phyloP scores from a whole-genome alignment of 2,113 vertebrate species.

The Trogon melanurus region DNA sequence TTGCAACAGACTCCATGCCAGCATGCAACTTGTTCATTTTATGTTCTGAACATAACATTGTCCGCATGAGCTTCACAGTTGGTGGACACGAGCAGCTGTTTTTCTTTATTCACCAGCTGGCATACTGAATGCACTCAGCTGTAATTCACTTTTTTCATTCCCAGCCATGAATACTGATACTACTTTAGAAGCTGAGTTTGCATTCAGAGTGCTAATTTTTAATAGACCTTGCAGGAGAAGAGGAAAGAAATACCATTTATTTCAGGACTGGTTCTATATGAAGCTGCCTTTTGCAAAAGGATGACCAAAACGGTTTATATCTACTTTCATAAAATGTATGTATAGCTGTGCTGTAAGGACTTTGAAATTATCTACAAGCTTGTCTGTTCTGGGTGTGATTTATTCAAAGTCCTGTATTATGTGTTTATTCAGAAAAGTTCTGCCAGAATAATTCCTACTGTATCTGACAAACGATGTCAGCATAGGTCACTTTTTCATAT shows the following conservation, averaged over 20 bases:
- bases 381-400: not conserved
- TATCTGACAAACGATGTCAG: constrained; percentile 7
- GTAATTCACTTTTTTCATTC: constrained; percentile 5
- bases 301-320: not conserved
- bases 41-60: constrained; percentile 19
- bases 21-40: constrained; percentile 47
- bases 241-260: not conserved
- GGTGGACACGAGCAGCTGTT: constrained; percentile 23
- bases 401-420: not conserved
- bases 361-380: not conserved
- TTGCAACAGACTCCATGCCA: constrained; percentile 33
- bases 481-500: not conserved
- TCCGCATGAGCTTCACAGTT: constrained; percentile 27
- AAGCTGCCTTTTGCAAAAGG: not conserved
- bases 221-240: not conserved
- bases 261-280: not conserved
- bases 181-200: not conserved
- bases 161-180: not conserved
- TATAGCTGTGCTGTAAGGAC: not conserved
- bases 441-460: not conserved
- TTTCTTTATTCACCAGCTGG: constrained; percentile 43
- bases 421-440: not conserved
- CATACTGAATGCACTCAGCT: not conserved
- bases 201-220: not conserved
- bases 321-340: not conserved